Percentiles rank a stretch among this genome's conserved stretches.
Evolutionary conservation across 2,113 vertebrate species (phyloP).

Genomic region (Tor tambroides): DNA sequence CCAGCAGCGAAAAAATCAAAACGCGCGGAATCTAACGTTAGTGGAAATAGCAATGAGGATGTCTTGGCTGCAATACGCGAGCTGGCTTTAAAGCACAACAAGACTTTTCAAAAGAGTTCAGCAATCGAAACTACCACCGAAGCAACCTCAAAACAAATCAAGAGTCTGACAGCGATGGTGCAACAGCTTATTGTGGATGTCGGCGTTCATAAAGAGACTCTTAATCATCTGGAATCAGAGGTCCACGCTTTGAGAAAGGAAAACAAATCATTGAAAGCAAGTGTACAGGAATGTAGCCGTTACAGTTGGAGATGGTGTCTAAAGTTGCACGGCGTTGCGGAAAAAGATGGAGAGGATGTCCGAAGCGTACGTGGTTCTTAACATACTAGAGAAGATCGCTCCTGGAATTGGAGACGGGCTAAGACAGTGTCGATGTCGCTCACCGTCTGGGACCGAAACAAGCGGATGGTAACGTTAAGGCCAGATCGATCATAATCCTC

Average conservation of each 20-base stretch:
- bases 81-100: neutral
- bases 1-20: neutral
- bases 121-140: neutral
- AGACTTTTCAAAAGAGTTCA: neutral
- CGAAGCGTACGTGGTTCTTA: no score
- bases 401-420: no score
- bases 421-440: neutral
- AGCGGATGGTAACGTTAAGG: neutral
- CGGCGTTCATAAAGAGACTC: neutral
- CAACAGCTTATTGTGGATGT: neutral
- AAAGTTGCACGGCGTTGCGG: no score
- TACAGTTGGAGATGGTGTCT: no score
- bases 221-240: no score
- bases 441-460: neutral
- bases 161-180: no score
- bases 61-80: neutral
- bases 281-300: no score
- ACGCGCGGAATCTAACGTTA: neutral
- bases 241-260: no score
- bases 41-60: no score
- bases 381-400: no score
- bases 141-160: neutral
- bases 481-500: conserved; percentile 3
- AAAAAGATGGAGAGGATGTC: no score
- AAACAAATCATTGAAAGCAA: no score